A percentile compares a stretch with the other conserved stretches of the same genome.
These are phyloP conservation scores for Microdon myrmicae DNA, from an alignment of 2,888 invertebrate genomes.

Conservation along the genomic window DNA sequence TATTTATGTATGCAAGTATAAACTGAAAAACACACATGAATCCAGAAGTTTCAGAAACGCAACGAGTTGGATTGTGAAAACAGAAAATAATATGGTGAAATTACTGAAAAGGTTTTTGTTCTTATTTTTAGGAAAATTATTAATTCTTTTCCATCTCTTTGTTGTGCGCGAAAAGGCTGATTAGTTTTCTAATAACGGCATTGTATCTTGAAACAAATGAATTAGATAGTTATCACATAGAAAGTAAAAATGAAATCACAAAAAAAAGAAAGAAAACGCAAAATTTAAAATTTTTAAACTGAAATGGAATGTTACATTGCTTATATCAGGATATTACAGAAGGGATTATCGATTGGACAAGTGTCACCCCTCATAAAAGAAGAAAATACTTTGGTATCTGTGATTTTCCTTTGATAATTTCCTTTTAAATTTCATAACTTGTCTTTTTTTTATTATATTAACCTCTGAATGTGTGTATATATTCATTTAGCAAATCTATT, in stretches of 20 bases:
- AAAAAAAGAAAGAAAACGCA: slow-evolving; percentile 3
- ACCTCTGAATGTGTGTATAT: slow-evolving; percentile 6
- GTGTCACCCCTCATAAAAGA: slow-evolving; percentile 37
- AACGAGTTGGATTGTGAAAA: slow-evolving; percentile 15
- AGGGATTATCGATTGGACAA: slow-evolving; percentile 26
- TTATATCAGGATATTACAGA: slow-evolving; percentile 1
- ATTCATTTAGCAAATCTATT: slow-evolving; percentile 20
- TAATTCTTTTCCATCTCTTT: slow-evolving; percentile 20
- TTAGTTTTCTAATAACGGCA: slow-evolving; percentile 40
- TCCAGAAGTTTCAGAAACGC: slow-evolving; percentile 54
- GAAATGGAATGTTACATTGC: too few relatives aligned
- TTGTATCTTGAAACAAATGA: too few relatives aligned
- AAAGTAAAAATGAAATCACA: too few relatives aligned
- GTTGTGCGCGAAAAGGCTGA: slow-evolving; percentile 44
- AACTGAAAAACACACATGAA: slow-evolving; percentile 30
- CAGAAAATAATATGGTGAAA: slow-evolving; percentile 11
- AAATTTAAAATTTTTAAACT: too few relatives aligned
- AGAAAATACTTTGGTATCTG: slow-evolving; percentile 47
- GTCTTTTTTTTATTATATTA: slow-evolving; percentile 11
- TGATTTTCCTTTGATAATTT: slow-evolving; percentile 42
- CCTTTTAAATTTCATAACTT: slow-evolving; percentile 13
- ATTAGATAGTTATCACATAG: too few relatives aligned
- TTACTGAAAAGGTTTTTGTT: slow-evolving; percentile 7
- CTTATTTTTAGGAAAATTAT: too few relatives aligned
- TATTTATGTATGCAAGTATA: slow-evolving; percentile 27